Evolutionary conservation across 2,113 vertebrate species (phyloP).

Genomic region (Zosterops pallidus): DNA sequence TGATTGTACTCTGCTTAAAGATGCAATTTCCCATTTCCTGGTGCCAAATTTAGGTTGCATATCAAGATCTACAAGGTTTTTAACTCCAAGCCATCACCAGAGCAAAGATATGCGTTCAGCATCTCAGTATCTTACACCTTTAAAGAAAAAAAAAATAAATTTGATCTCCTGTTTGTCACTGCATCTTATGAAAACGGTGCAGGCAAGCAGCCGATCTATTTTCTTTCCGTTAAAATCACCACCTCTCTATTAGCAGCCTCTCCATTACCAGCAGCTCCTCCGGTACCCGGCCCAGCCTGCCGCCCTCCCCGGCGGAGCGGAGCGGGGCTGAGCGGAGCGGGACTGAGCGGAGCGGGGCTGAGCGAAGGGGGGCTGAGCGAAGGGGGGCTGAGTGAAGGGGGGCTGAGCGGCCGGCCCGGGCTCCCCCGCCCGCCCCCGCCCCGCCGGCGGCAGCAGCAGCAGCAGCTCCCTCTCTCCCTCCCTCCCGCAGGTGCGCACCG

Average conservation of each 20-base stretch:
- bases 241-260: not conserved
- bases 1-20: constrained; percentile 89
- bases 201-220: constrained; percentile 32
- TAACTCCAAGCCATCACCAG: constrained; percentile 77
- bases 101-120: constrained; percentile 69
- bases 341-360: not conserved
- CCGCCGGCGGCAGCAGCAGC: too few relatives aligned
- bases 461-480: too few relatives aligned
- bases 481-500: too few relatives aligned
- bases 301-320: not conserved
- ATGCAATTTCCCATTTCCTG: constrained; percentile 87
- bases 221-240: constrained; percentile 39
- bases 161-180: constrained; percentile 19
- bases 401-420: too few relatives aligned
- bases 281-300: not conserved
- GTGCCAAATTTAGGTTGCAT: constrained; percentile 84
- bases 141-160: constrained; percentile 11
- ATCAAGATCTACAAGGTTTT: constrained; percentile 82
- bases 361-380: too few relatives aligned
- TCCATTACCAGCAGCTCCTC: not conserved
- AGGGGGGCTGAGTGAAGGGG: too few relatives aligned
- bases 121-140: constrained; percentile 63
- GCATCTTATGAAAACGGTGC: constrained; percentile 33
- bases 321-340: not conserved
- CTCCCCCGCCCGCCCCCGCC: too few relatives aligned